Percentiles rank a stretch among this genome's conserved stretches.
Evolutionary conservation across 2,888 invertebrate genomes (phyloP).

Genomic region (Amphimallon solstitiale): DNA sequence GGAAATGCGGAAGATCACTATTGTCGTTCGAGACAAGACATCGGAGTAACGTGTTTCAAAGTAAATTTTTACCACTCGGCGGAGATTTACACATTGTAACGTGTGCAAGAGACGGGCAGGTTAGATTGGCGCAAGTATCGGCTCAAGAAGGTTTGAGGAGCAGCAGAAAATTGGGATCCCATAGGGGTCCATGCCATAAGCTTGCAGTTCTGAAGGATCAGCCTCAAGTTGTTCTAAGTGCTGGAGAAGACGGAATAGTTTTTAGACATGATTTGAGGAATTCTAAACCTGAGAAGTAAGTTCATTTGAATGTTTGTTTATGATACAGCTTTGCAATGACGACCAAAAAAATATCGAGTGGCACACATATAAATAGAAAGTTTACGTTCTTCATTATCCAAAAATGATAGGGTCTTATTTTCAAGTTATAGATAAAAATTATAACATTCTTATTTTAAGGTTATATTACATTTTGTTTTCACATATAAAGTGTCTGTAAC

Average conservation of each 20-base stretch:
- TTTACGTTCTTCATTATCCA: too few species aligned
- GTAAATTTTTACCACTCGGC: constrained; percentile 85
- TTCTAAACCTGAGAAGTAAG: constrained; percentile 72
- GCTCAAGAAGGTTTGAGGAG: constrained; percentile 65
- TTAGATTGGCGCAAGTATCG: constrained; percentile 70
- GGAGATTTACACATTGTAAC: constrained; percentile 86
- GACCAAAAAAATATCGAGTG: too few species aligned
- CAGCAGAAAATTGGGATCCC: constrained; percentile 71
- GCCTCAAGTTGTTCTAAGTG: constrained; percentile 83
- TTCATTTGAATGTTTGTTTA: constrained; percentile 25
- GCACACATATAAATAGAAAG: too few species aligned
- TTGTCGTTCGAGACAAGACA: constrained; percentile 84
- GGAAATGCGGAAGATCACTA: constrained; percentile 76
- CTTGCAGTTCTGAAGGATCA: constrained; percentile 79
- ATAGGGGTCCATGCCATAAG: constrained; percentile 86
- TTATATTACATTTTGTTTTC: too few species aligned
- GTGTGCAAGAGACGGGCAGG: constrained; percentile 90
- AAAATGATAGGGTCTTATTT: too few species aligned
- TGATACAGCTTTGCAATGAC: too few species aligned
- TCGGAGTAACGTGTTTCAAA: constrained; percentile 88
- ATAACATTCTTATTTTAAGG: too few species aligned
- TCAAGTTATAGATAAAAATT: too few species aligned
- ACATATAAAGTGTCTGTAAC: too few species aligned
- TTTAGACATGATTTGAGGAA: constrained; percentile 84
- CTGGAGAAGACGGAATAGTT: constrained; percentile 88